Conservation (phyloP, 2,113 vertebrate species). For the Vireo altiloquus region DNA sequence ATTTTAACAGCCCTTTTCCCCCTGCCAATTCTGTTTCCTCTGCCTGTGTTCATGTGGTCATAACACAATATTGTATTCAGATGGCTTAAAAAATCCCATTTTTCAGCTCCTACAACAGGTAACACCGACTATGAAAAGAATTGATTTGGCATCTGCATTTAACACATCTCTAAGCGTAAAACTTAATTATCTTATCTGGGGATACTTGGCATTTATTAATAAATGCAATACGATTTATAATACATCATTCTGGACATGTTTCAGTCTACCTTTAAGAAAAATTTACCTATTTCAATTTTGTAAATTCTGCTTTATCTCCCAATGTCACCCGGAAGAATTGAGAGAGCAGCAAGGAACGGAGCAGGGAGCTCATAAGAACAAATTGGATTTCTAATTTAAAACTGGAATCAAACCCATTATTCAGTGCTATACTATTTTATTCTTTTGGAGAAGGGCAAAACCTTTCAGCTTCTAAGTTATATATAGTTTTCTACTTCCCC, state of each 20-base stretch:
- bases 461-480: conserved; percentile 35
- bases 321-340: conserved; percentile 20
- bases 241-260: conserved; percentile 10
- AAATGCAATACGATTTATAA: background rate
- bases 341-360: background rate
- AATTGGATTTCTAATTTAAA: conserved; percentile 57
- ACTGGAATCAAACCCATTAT: conserved; percentile 26
- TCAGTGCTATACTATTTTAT: conserved; percentile 34
- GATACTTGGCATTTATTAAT: conserved; percentile 52
- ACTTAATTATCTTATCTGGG: conserved; percentile 13
- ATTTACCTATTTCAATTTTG: conserved; percentile 3
- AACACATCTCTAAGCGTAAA: conserved; percentile 31
- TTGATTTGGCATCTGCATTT: conserved; percentile 20
- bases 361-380: conserved; percentile 19
- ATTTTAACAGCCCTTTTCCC: background rate
- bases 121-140: conserved; percentile 47
- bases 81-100: conserved; percentile 16
- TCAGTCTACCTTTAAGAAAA: conserved; percentile 7
- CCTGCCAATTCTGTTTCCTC: background rate
- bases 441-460: conserved; percentile 42
- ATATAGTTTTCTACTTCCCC: conserved; percentile 43
- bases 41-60: background rate
- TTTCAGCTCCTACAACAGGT: conserved; percentile 33
- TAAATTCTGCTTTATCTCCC: conserved; percentile 27
- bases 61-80: background rate